Percentiles rank a stretch among this genome's conserved stretches.
phyloP scores from a whole-genome alignment of 2,797 vertebrate species.

The Anas bernieri region DNA sequence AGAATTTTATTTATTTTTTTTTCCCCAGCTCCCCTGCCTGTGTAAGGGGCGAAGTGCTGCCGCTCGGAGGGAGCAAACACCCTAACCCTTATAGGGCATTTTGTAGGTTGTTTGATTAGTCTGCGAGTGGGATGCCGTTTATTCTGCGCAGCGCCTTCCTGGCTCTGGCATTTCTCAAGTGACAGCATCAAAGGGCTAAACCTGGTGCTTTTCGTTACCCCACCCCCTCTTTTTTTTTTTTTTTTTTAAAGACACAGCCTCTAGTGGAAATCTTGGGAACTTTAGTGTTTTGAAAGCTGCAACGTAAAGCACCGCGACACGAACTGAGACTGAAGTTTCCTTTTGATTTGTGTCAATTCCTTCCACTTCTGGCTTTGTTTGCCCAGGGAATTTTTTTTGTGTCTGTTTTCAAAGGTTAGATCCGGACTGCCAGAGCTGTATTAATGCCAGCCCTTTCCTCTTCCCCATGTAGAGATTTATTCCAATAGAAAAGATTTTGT shows the following conservation, averaged over 20 bases:
- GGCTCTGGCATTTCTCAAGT: conserved; percentile 58
- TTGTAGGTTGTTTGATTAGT: conserved; percentile 14
- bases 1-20: not conserved
- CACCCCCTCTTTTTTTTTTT: not conserved
- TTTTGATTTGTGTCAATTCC: conserved; percentile 51
- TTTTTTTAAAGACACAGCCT: not conserved
- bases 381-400: not conserved
- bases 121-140: conserved; percentile 24
- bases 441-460: conserved; percentile 54
- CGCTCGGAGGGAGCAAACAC: not conserved
- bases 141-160: conserved; percentile 22
- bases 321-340: not conserved
- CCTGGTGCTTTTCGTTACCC: accelerated
- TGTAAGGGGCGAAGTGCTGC: not conserved
- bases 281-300: conserved; percentile 18
- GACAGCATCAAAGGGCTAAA: conserved; percentile 29
- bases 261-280: not conserved
- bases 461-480: conserved; percentile 40
- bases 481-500: conserved; percentile 54
- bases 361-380: conserved; percentile 21
- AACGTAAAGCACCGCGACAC: conserved; percentile 2
- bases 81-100: not conserved
- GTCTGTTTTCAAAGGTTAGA: conserved; percentile 55
- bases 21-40: not conserved
- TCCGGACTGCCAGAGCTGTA: not conserved